phyloP scores from a whole-genome alignment of 2,797 vertebrate genomes.

The Nannoperca obscura region DNA sequence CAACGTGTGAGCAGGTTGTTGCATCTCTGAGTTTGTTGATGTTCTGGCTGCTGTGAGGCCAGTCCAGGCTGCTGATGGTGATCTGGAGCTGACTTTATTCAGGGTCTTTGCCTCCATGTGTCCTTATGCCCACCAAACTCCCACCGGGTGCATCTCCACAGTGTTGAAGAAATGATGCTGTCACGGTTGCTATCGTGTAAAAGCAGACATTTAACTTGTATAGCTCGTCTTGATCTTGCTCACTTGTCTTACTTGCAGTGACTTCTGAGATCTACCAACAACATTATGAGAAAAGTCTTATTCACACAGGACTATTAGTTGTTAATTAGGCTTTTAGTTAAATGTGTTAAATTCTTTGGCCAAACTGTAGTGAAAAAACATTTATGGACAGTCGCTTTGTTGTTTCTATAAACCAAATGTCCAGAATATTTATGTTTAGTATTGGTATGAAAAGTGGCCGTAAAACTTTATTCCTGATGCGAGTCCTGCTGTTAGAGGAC shows the following conservation, averaged over 20 bases:
- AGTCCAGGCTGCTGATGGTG: conserved; percentile 44
- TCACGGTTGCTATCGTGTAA: conserved; percentile 10
- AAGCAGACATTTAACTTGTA: conserved; percentile 27
- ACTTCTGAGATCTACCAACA: not conserved
- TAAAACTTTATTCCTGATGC: conserved; percentile 10
- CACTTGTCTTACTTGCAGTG: not conserved
- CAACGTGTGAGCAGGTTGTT: conserved; percentile 40
- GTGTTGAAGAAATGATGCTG: conserved; percentile 3
- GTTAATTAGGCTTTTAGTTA: not conserved
- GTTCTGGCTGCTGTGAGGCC: conserved; percentile 46
- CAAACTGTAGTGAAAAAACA: conserved; percentile 20
- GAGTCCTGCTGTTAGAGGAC: conserved; percentile 12
- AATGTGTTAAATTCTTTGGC: not conserved
- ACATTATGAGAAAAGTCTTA: not conserved
- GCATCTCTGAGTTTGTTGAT: conserved; percentile 43
- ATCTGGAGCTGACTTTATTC: conserved; percentile 30
- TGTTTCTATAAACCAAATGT: conserved; percentile 22
- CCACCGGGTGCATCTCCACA: conserved; percentile 65
- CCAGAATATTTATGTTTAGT: conserved; percentile 8
- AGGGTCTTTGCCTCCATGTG: conserved; percentile 31
- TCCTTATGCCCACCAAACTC: conserved; percentile 27
- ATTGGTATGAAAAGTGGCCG: conserved; percentile 14
- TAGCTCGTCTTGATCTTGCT: not conserved
- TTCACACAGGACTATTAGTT: not conserved
- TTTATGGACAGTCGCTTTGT: not conserved